A percentile compares a stretch with the other conserved stretches of the same genome.
phyloP scores from a whole-genome alignment of 2,113 vertebrate genomes.

The Chionomys nivalis region DNA sequence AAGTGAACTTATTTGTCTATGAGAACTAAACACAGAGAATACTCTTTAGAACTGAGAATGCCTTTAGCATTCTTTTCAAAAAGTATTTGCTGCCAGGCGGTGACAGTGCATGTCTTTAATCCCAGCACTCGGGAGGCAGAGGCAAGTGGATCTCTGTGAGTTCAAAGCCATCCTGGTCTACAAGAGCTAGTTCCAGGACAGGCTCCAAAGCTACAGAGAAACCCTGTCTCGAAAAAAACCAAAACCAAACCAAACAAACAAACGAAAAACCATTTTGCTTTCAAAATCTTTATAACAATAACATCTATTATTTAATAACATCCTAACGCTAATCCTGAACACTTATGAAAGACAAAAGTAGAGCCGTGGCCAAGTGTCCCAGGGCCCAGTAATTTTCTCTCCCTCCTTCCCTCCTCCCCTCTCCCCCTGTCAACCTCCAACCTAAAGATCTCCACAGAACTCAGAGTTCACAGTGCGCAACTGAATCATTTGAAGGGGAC shows the following conservation, averaged over 20 bases:
- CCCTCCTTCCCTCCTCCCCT: not conserved
- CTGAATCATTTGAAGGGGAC: not conserved
- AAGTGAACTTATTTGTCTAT: not conserved
- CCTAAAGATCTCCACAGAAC: not conserved
- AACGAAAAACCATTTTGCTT: not conserved
- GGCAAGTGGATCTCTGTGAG: no score
- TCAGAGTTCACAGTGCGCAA: not conserved
- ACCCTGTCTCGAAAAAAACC: no score
- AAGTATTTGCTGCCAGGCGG: no score
- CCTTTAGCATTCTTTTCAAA: not conserved
- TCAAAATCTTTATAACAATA: constrained; percentile 23
- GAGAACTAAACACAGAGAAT: not conserved
- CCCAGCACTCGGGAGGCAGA: no score
- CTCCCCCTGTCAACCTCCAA: not conserved
- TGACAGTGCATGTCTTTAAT: no score
- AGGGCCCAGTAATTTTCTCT: not conserved
- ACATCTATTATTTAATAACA: constrained; percentile 29
- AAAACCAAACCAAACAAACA: no score
- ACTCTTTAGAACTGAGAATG: not conserved
- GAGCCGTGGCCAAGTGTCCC: not conserved
- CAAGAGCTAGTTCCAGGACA: no score
- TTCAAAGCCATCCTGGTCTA: no score
- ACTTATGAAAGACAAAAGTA: not conserved
- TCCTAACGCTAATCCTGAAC: not conserved
- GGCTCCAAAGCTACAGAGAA: no score